Conservation (phyloP, 2,113 vertebrate genomes). For the Manacus vitellinus region DNA sequence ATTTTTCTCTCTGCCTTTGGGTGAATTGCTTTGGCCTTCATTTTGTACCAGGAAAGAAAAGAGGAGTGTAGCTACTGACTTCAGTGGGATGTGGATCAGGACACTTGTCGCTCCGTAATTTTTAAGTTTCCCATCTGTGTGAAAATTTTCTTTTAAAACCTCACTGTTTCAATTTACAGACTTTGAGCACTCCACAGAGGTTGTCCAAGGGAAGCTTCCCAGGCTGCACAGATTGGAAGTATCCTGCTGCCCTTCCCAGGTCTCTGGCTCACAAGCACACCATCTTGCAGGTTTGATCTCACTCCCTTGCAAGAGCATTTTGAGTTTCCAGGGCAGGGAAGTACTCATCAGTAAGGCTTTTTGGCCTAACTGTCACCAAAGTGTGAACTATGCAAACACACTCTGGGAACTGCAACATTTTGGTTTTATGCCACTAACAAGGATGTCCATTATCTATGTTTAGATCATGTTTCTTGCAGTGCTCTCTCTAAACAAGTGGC, state of each 20-base stretch:
- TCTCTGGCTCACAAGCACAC: not conserved
- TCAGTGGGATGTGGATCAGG: not conserved
- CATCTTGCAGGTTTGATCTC: not conserved
- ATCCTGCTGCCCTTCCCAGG: not conserved
- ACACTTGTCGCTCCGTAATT: not conserved
- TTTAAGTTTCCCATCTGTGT: not conserved
- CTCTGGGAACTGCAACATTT: not conserved
- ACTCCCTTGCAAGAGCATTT: not conserved
- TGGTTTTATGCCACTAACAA: not conserved
- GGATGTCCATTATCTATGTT: not conserved
- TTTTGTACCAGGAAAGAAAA: not conserved
- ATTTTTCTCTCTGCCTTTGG: not conserved
- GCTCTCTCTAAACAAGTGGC: not conserved
- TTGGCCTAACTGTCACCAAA: not conserved
- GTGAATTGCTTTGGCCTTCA: not conserved
- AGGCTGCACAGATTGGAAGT: not conserved
- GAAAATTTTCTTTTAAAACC: not conserved
- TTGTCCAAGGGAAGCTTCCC: not conserved
- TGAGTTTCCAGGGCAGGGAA: not conserved
- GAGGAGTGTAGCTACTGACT: not conserved
- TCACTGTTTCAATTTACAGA: not conserved
- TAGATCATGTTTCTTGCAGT: not conserved
- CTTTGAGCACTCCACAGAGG: fast-evolving
- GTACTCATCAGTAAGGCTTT: not conserved
- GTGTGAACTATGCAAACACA: not conserved